Conservation (phyloP, 2,888 invertebrate species). For the Drosophila stalkeri region DNA sequence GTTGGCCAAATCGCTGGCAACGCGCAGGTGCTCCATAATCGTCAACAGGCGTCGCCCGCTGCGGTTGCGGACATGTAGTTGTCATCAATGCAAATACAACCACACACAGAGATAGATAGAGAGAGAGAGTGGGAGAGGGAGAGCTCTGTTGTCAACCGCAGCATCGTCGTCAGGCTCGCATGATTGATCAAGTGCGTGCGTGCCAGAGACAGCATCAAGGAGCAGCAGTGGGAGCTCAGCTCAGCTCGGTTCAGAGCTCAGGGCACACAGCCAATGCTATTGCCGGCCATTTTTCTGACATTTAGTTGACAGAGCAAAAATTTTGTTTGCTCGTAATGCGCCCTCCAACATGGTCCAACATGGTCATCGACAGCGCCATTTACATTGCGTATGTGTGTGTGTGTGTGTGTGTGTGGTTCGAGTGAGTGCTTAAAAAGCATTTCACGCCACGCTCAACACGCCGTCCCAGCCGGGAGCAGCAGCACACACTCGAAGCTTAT, state of each 20-base stretch:
- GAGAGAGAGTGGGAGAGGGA: too few species aligned
- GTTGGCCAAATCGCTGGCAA: constrained; percentile 38
- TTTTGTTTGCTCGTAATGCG: constrained; percentile 75
- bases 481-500: constrained; percentile 67
- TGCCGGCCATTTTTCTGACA: constrained; percentile 76
- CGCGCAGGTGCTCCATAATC: constrained; percentile 74
- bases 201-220: constrained; percentile 66
- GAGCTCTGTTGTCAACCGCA: constrained; percentile 49
- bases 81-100: constrained; percentile 77
- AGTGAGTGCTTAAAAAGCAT: constrained; percentile 75
- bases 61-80: constrained; percentile 71
- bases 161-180: constrained; percentile 60
- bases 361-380: constrained; percentile 51
- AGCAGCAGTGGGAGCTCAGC: constrained; percentile 16
- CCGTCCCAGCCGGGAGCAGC: constrained; percentile 15
- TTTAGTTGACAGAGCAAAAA: constrained; percentile 78
- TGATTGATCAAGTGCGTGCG: constrained; percentile 80
- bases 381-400: constrained; percentile 35
- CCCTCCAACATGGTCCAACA: constrained; percentile 56
- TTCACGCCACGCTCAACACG: constrained; percentile 54
- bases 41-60: constrained; percentile 46
- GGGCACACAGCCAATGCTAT: constrained; percentile 31
- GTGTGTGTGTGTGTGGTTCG: constrained; percentile 25
- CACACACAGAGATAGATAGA: constrained; percentile 6
- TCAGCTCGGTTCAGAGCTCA: constrained; percentile 37